Conservation (phyloP, 1,140 invertebrate species). For the Apis laboriosa region DNA sequence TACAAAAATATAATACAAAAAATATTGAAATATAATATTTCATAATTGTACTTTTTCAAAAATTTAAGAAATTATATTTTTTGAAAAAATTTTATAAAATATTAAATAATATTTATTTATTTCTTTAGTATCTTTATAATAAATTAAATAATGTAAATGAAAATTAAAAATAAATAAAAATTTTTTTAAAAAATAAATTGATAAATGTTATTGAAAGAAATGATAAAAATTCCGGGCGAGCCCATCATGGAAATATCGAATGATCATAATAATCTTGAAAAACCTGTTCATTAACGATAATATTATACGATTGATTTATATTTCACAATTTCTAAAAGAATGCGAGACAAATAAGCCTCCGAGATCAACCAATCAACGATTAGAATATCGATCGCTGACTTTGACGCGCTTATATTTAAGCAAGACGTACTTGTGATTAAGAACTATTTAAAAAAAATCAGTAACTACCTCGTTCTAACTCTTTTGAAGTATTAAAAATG, state of each 20-base stretch:
- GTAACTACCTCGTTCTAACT: neutral
- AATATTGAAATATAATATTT: too few species aligned
- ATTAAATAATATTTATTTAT: neutral
- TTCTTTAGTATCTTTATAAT: neutral
- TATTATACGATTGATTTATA: constrained; percentile 40
- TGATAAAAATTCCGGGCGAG: constrained; percentile 43
- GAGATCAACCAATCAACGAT: constrained; percentile 60
- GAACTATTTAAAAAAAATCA: constrained; percentile 1
- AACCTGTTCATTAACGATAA: constrained; percentile 22
- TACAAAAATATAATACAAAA: too few species aligned
- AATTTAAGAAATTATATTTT: neutral
- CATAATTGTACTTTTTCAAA: neutral
- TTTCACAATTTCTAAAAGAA: constrained; percentile 14
- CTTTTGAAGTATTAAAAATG: constrained; percentile 7
- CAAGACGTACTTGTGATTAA: constrained; percentile 1
- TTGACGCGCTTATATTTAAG: constrained; percentile 53
- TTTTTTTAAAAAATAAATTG: neutral
- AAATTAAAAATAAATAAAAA: neutral
- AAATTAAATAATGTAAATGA: neutral
- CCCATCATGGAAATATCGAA: constrained; percentile 41
- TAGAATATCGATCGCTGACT: constrained; percentile 7
- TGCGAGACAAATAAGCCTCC: constrained; percentile 54
- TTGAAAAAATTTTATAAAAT: too few species aligned
- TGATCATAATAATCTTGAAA: constrained; percentile 43
- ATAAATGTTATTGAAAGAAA: constrained; percentile 2